A percentile compares a stretch with the other conserved stretches of the same genome.
These are phyloP conservation scores for Molossus molossus DNA, from an alignment of 2,797 vertebrate species.

Conservation along the genomic window DNA sequence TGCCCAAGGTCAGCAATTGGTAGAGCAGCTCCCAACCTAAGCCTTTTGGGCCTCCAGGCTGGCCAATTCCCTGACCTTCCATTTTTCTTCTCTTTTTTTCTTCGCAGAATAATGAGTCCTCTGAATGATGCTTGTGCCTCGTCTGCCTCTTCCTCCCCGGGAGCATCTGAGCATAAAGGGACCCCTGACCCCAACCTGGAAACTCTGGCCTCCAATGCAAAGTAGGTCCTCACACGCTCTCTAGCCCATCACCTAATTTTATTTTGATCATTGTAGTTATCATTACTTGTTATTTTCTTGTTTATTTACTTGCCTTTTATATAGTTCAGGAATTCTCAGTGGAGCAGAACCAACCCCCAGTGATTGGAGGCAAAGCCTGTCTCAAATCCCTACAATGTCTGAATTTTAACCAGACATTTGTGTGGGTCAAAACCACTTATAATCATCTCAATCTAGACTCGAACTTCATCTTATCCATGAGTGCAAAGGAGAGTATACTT, in stretches of 20 bases:
- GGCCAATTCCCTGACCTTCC: background rate
- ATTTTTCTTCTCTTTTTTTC: background rate
- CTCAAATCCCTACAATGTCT: background rate
- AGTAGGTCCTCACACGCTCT: background rate
- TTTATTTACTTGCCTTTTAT: constrained; percentile 8
- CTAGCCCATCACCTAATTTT: background rate
- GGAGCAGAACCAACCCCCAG: constrained; percentile 4
- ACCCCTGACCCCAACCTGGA: background rate
- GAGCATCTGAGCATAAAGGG: background rate
- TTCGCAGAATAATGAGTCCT: background rate
- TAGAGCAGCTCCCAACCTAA: background rate
- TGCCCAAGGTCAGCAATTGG: background rate
- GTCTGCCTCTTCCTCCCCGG: background rate
- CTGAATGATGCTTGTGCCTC: background rate
- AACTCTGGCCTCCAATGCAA: background rate
- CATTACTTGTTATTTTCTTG: background rate
- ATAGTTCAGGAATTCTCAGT: background rate
- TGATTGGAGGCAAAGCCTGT: background rate
- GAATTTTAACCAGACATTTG: background rate
- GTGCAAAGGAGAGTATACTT: background rate
- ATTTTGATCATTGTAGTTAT: background rate
- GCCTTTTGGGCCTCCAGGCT: background rate
- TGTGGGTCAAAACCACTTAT: background rate
- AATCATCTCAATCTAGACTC: background rate
- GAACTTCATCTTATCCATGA: background rate